Evolutionary conservation across 1,140 invertebrate species (phyloP).

Genomic region (Bombyx mandarina): DNA sequence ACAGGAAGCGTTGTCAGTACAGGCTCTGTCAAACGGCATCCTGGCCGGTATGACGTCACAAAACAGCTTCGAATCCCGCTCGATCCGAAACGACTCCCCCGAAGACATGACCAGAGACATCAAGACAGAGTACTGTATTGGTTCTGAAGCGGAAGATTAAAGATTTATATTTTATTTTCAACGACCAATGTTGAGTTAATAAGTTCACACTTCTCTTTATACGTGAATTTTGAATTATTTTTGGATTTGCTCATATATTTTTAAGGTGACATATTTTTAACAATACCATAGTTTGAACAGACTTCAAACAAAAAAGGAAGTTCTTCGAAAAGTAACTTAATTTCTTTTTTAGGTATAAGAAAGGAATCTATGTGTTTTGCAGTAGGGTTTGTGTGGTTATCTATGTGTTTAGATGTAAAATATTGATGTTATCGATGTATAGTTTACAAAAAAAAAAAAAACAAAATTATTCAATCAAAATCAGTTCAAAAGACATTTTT

Average conservation of each 20-base stretch:
- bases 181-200: slow-evolving; percentile 9
- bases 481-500: slow-evolving; percentile 6
- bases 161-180: slow-evolving; percentile 7
- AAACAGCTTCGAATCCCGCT: slow-evolving; percentile 39
- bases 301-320: too few species aligned
- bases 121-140: slow-evolving; percentile 47
- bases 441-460: background rate
- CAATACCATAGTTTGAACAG: too few species aligned
- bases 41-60: slow-evolving; percentile 55
- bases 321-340: too few species aligned
- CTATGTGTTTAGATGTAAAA: slow-evolving; percentile 20
- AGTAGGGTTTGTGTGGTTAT: slow-evolving; percentile 14
- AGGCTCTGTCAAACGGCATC: slow-evolving; percentile 60
- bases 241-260: too few species aligned
- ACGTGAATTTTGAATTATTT: background rate
- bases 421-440: slow-evolving; percentile 33
- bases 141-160: slow-evolving; percentile 54
- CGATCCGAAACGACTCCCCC: slow-evolving; percentile 48
- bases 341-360: too few species aligned
- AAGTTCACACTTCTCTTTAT: background rate
- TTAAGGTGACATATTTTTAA: too few species aligned
- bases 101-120: slow-evolving; percentile 48
- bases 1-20: slow-evolving; percentile 55
- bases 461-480: too few species aligned
- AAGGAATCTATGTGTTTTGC: too few species aligned